Percentiles rank a stretch among this genome's conserved stretches.
phyloP scores from a whole-genome alignment of 2,888 invertebrate species.

The Actias luna region DNA sequence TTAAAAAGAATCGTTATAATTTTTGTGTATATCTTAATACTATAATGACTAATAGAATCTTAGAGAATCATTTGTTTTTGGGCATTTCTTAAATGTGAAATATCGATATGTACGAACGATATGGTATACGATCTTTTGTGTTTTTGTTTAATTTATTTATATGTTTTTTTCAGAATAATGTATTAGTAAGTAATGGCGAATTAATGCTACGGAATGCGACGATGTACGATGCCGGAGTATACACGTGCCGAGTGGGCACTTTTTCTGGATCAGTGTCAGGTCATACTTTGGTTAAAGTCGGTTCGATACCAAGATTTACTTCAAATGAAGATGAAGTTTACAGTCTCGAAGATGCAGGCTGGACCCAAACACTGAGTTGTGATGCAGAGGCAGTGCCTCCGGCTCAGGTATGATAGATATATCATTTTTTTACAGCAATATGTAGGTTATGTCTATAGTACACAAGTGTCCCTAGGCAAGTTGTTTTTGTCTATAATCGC shows the following conservation, averaged over 20 bases:
- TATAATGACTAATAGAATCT: too few relatives aligned
- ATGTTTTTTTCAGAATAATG: conserved; percentile 43
- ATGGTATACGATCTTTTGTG: too few relatives aligned
- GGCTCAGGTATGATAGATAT: conserved; percentile 39
- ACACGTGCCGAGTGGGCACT: conserved; percentile 52
- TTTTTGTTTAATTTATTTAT: too few relatives aligned
- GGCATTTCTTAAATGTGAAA: too few relatives aligned
- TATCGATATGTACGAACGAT: too few relatives aligned
- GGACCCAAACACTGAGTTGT: conserved; percentile 37
- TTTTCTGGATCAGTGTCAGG: conserved; percentile 31
- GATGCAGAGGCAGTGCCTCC: conserved; percentile 39
- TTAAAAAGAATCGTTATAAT: too few relatives aligned
- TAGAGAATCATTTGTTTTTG: too few relatives aligned
- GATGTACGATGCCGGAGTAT: conserved; percentile 42
- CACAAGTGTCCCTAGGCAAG: too few relatives aligned
- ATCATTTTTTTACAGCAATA: neutral
- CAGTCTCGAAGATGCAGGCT: conserved; percentile 29
- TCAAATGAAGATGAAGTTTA: conserved; percentile 31
- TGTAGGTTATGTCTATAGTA: too few relatives aligned
- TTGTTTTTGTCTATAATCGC: too few relatives aligned
- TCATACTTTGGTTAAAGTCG: conserved; percentile 39
- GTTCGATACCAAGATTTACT: conserved; percentile 44
- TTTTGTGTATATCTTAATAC: too few relatives aligned
- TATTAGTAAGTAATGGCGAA: conserved; percentile 28
- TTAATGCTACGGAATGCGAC: conserved; percentile 34